Conservation (phyloP, 2,113 vertebrate genomes). For the Salminus brasiliensis region DNA sequence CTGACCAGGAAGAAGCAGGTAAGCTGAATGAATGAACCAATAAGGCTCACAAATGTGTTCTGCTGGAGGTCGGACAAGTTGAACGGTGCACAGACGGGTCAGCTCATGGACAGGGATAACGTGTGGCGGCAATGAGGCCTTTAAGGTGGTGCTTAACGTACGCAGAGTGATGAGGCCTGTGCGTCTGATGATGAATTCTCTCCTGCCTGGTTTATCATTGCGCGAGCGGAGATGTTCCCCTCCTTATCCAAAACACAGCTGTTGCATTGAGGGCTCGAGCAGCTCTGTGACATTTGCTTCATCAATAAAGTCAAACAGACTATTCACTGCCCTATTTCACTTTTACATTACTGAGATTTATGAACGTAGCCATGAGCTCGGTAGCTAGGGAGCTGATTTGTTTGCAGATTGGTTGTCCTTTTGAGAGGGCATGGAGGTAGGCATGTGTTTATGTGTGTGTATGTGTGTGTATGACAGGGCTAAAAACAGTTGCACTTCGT, state of each 20-base stretch:
- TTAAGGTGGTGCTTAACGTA: not conserved
- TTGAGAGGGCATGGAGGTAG: not conserved
- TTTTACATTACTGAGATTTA: slow-evolving; percentile 9
- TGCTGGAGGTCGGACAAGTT: no score
- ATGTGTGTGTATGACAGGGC: slow-evolving; percentile 23
- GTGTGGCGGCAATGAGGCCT: not conserved
- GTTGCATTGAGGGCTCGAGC: not conserved
- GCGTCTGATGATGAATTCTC: not conserved
- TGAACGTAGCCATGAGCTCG: not conserved
- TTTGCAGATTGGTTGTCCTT: slow-evolving; percentile 35
- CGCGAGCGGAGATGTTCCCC: not conserved
- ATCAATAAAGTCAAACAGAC: not conserved
- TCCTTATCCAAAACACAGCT: slow-evolving; percentile 10
- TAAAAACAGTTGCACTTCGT: slow-evolving; percentile 33
- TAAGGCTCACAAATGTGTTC: no score
- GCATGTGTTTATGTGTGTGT: not conserved
- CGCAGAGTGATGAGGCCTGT: not conserved
- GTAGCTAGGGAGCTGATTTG: slow-evolving; percentile 15
- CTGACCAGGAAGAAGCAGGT: no score
- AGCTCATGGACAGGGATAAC: not conserved
- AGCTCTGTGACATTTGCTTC: not conserved
- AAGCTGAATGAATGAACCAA: no score
- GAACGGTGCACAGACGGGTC: not conserved
- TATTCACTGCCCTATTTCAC: not conserved
- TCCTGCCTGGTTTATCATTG: not conserved